Percentiles rank a stretch among this genome's conserved stretches.
These are phyloP conservation scores for Alosa alosa DNA, from an alignment of 2,113 vertebrate species.

Conservation along the genomic window DNA sequence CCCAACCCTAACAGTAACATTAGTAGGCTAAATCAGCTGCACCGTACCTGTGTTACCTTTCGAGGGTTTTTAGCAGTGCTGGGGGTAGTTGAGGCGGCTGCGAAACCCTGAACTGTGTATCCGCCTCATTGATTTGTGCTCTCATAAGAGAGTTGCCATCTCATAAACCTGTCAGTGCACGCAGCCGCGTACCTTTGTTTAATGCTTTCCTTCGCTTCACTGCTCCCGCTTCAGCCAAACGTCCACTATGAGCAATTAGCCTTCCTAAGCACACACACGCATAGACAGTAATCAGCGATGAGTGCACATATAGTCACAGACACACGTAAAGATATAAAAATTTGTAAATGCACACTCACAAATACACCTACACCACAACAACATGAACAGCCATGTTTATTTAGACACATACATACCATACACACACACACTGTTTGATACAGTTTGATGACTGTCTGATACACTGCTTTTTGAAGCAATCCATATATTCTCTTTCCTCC, in stretches of 20 bases:
- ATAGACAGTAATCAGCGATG: not conserved
- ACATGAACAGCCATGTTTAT: no score
- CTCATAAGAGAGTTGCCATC: conserved; percentile 30
- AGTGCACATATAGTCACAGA: no score
- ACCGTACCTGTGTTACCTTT: not conserved
- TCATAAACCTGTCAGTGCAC: conserved; percentile 23
- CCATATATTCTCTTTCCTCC: no score
- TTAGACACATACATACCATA: not conserved
- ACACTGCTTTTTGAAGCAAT: no score
- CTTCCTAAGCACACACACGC: not conserved
- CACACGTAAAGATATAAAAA: no score
- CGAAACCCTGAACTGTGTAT: not conserved
- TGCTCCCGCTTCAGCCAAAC: conserved; percentile 24
- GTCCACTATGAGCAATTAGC: conserved; percentile 8
- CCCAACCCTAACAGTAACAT: not conserved
- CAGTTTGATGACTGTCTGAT: no score
- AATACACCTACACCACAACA: not conserved
- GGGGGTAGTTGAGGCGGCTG: not conserved
- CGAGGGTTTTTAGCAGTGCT: not conserved
- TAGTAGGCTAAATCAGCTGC: not conserved
- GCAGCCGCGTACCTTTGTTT: not conserved
- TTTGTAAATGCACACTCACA: not conserved
- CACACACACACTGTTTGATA: conserved; percentile 22
- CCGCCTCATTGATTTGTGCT: conserved; percentile 41
- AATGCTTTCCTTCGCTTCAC: not conserved